A percentile compares a stretch with the other conserved stretches of the same genome.
These are phyloP conservation scores for Valencia hispanica DNA, from an alignment of 2,797 vertebrate species.

Conservation along the genomic window DNA sequence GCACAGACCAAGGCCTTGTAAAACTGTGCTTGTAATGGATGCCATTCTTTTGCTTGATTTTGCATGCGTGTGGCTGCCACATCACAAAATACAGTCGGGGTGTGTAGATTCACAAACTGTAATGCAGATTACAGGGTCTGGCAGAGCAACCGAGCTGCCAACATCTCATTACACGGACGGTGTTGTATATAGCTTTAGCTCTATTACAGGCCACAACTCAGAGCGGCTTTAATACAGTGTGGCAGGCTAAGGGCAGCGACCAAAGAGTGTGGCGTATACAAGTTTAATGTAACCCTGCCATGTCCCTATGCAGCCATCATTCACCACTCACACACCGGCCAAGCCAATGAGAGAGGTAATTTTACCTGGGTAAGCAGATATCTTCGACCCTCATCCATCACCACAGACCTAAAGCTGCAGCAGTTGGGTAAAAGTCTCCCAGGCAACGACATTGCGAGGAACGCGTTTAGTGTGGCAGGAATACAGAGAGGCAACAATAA, in stretches of 20 bases:
- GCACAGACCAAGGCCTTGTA: constrained; percentile 28
- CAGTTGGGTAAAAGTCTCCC: constrained; percentile 58
- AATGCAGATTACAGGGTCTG: constrained; percentile 66
- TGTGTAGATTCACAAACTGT: constrained; percentile 63
- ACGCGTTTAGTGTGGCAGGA: constrained; percentile 25
- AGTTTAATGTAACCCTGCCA: constrained; percentile 66
- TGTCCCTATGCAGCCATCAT: constrained; percentile 28
- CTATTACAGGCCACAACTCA: constrained; percentile 66
- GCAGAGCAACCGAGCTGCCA: constrained; percentile 54
- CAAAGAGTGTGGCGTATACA: constrained; percentile 38
- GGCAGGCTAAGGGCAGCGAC: constrained; percentile 36
- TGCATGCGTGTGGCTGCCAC: constrained; percentile 49
- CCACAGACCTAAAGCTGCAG: constrained; percentile 22
- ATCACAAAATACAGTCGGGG: constrained; percentile 57
- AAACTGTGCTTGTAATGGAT: constrained; percentile 21
- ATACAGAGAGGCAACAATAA: constrained; percentile 32
- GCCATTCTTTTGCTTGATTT: constrained; percentile 27
- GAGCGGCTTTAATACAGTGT: constrained; percentile 40
- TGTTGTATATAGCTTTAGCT: constrained; percentile 47
- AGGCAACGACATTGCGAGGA: constrained; percentile 47
- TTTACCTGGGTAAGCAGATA: constrained; percentile 75
- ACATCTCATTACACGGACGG: constrained; percentile 62
- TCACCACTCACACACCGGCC: constrained; percentile 38
- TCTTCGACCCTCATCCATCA: constrained; percentile 57
- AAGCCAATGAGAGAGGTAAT: constrained; percentile 53